A percentile compares a stretch with the other conserved stretches of the same genome.
Conservation (phyloP, 2,888 invertebrate species). For the Lycocerus yunnanus region DNA sequence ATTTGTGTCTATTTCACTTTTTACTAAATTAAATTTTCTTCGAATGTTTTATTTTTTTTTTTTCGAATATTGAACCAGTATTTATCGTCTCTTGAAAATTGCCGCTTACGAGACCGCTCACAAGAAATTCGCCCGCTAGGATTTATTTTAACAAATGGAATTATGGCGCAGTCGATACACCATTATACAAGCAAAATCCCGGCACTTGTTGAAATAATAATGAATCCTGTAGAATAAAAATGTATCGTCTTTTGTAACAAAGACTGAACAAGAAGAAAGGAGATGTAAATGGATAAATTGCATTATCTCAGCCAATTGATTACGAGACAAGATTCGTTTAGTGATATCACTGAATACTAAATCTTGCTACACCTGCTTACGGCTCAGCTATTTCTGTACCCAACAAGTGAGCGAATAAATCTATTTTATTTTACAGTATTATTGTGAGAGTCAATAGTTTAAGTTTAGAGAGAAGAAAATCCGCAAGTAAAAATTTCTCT, state of each 20-base stretch:
- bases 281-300: neutral
- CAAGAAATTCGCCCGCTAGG: neutral
- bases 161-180: neutral
- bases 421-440: neutral
- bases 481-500: neutral
- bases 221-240: neutral
- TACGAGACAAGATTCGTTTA: neutral
- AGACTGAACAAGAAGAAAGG: neutral
- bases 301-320: neutral
- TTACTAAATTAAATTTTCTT: neutral
- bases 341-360: neutral
- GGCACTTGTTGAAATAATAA: neutral
- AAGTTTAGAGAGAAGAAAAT: neutral
- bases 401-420: neutral
- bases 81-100: neutral
- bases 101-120: neutral
- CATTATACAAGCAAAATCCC: neutral
- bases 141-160: neutral
- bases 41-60: neutral
- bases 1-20: neutral
- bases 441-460: neutral
- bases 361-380: neutral
- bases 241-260: neutral
- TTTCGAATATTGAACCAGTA: neutral
- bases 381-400: neutral